These are phyloP conservation scores for Drosophila parvula DNA, from an alignment of 1,140 invertebrate species.

Conservation along the genomic window DNA sequence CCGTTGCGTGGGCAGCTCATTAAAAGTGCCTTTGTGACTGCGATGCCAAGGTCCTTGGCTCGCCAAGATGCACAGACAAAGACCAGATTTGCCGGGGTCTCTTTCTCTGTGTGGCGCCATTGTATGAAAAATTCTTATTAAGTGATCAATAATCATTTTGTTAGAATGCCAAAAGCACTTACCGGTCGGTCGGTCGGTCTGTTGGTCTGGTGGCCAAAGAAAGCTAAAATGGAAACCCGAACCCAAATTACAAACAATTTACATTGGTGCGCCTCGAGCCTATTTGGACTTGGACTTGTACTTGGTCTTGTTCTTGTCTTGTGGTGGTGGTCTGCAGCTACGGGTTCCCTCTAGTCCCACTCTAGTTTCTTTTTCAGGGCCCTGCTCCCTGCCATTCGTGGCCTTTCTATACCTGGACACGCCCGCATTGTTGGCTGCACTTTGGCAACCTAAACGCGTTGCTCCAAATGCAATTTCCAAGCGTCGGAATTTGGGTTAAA, in stretches of 20 bases:
- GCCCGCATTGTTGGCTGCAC: conserved; percentile 68
- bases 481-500: conserved; percentile 80
- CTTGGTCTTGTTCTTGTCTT: conserved; percentile 18
- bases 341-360: neutral
- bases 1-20: conserved; percentile 72
- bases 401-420: conserved; percentile 50
- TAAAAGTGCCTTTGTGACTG: conserved; percentile 71
- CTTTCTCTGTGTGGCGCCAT: conserved; percentile 66
- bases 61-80: conserved; percentile 37
- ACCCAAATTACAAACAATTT: conserved; percentile 80
- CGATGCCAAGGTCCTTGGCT: conserved; percentile 18
- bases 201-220: conserved; percentile 11
- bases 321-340: conserved; percentile 32
- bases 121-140: conserved; percentile 75
- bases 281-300: conserved; percentile 36
- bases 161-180: conserved; percentile 76
- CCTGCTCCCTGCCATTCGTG: conserved; percentile 13
- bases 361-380: neutral
- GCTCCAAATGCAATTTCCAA: conserved; percentile 76
- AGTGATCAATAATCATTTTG: conserved; percentile 83
- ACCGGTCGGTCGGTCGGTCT: conserved; percentile 3
- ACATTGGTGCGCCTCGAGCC: conserved; percentile 60
- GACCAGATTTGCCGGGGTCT: conserved; percentile 17
- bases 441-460: conserved; percentile 56
- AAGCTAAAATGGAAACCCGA: conserved; percentile 64